Evolutionary conservation across 2,113 vertebrate genomes (phyloP), one percentile per base, ranked within the genome.

Genomic region (Prochilodus magdalenae): DNA sequence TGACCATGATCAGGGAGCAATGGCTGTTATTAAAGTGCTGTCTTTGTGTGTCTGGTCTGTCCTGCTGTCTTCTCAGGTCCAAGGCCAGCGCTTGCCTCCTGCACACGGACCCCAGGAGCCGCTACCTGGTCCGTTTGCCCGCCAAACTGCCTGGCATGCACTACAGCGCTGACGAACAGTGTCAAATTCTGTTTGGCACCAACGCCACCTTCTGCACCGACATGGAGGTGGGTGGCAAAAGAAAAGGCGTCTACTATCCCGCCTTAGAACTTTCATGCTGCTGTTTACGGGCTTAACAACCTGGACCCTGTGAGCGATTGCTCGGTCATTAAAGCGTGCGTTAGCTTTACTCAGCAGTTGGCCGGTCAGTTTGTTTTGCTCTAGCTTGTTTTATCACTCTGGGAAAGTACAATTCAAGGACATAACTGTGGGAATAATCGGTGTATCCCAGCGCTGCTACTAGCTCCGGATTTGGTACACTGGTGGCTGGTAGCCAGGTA

Each of bases 61-160:
- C 71, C 77, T 14, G 40, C 30, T 70, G 44, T 80, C 18, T 3
- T 73, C 73, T n/a, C 93, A 99, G 98, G 88, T 97, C 97, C n/a
- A 98, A 98, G 92, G 93, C 94, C 82, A 99, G 97, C 85, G 90
- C 88, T 6, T 99, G 98, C 11, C 89, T 99, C 22, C 90, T 96
- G 87, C 91, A 95, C 78, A 98, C 97, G 0, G 97, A 98, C 83
- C 96, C 95, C 0, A 91, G 96, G n/a, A 97, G 95, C 85, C 95
- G 88, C 0, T 93, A 96, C 0, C 90, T 91, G 0, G 89, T 96
- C 26, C 95, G 93, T 13, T 96, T 98, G 29, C 95, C 97, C 0
- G 95, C 96, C 88, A 99, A 99, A 85, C 94, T 99, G 75, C 98
- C 98, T 0, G 98, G 98, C 33, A 98, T 99, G 98, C 97, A 99